phyloP scores from a whole-genome alignment of 2,797 vertebrate genomes.

The Oreonectes daqikongensis region DNA sequence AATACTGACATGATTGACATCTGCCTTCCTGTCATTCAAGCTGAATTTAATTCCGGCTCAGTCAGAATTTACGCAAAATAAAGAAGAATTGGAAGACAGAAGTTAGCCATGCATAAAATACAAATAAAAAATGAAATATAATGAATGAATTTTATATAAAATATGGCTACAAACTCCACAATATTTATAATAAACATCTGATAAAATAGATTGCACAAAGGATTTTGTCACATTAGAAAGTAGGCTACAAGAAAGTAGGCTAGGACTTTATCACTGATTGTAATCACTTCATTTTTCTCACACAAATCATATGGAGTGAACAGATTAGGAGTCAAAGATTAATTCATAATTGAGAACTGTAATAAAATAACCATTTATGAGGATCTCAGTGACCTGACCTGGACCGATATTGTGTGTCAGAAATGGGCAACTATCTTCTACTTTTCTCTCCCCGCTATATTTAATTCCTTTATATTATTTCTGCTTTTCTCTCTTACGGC shows the following conservation, averaged over 20 bases:
- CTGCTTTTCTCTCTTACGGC: constrained; percentile 4
- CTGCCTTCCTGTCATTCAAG: constrained; percentile 10
- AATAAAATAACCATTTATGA: constrained; percentile 10
- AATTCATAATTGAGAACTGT: constrained; percentile 33
- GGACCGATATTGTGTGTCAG: background rate
- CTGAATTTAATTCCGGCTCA: background rate
- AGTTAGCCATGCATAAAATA: background rate
- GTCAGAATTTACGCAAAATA: background rate
- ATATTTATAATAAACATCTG: background rate
- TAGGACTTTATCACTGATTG: constrained; percentile 21
- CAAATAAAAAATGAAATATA: too few relatives aligned
- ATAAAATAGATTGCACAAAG: background rate
- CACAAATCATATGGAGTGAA: background rate
- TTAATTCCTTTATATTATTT: background rate
- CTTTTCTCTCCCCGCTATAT: background rate
- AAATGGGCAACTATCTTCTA: background rate
- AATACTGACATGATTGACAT: too few relatives aligned
- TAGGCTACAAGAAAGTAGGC: background rate
- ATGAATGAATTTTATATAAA: too few relatives aligned
- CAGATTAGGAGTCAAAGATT: constrained; percentile 26
- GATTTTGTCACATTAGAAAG: background rate
- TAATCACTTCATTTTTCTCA: constrained; percentile 21
- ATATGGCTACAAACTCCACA: background rate
- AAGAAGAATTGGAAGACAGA: background rate
- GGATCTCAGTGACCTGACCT: constrained; percentile 12